Evolutionary conservation across 2,888 invertebrate species (phyloP), one percentile per base, ranked within the genome.

Genomic region (Rhingia rostrata): DNA sequence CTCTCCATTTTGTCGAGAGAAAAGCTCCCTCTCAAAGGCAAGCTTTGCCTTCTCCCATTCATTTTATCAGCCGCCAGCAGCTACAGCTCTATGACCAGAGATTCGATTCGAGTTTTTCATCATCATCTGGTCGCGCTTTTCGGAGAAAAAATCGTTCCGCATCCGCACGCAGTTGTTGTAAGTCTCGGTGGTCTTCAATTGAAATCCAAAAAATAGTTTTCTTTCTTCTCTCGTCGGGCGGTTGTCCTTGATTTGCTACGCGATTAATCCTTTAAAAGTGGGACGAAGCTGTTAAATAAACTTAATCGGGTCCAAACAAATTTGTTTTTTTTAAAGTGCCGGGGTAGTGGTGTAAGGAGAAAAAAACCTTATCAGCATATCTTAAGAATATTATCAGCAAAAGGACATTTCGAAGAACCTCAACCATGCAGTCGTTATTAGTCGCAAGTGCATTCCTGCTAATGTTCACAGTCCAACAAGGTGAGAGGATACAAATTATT

Each of bases 391-490:
- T 39, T 58, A 66, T 61, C 53, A 14, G 2, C 6, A 33, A 41
- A 10, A 61, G 61, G 9, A 64, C n/a, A 47, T 10, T 41, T 54
- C 37, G 37, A 30, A 64, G 22, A 49, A 14, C 32, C 45, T n/a
- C 9, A 77, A 89, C 87, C 87, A 90, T 91, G 91, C 91, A 91
- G 87, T 90, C 90, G 78, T 87, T 91, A 86, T 88, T 90, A 86
- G 86, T 91, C 87, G 90, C 89, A 86, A 90, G 90, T 88, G 90
- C 88, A 86, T 87, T 92, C 79, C 88, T 91, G 82, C 86, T 92
- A 86, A 89, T 91, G 87, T 88, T 92, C 87, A 90, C 90, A 86
- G 90, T 91, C 86, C 90, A 92, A 87, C 89, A 91, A 92, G 93
- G 92, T 90, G 90, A 90, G 88, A 88, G 88, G 66, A 22, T 22